Percentiles rank a stretch among this genome's conserved stretches.
phyloP scores from a whole-genome alignment of 2,113 vertebrate species.

The Australoheros scitulus region DNA sequence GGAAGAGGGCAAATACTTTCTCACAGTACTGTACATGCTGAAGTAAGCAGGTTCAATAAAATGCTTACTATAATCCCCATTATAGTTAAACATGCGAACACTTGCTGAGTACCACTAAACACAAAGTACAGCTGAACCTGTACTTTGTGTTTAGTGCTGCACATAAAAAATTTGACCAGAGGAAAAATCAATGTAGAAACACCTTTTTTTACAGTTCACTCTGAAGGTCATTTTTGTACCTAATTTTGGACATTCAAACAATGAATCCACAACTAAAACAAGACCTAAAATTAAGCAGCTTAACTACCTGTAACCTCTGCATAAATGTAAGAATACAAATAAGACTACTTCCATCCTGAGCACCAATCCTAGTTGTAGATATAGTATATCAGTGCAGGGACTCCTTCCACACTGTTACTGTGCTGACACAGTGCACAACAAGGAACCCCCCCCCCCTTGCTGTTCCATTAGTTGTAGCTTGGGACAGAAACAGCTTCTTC shows the following conservation, averaged over 20 bases:
- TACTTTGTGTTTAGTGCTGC: too few species aligned
- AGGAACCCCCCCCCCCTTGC: slow-evolving; percentile 29
- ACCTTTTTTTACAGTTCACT: too few species aligned
- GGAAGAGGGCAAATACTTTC: too few species aligned
- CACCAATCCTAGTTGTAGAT: neutral
- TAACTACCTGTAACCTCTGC: neutral
- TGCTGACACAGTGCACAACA: slow-evolving; percentile 43
- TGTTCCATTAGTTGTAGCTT: slow-evolving; percentile 20
- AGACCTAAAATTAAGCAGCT: neutral
- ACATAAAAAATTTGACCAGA: too few species aligned
- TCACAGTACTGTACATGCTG: too few species aligned
- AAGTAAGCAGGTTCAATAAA: too few species aligned
- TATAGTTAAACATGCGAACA: too few species aligned
- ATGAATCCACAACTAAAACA: neutral
- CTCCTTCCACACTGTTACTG: slow-evolving; percentile 35
- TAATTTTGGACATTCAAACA: neutral
- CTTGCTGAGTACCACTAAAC: too few species aligned
- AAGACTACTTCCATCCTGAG: slow-evolving; percentile 4
- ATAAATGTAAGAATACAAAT: neutral
- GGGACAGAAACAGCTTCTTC: slow-evolving; percentile 39
- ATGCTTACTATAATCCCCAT: too few species aligned
- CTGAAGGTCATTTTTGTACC: too few species aligned
- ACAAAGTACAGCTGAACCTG: neutral
- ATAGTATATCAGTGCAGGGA: slow-evolving; percentile 16
- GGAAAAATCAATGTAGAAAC: too few species aligned